Conservation (phyloP, 1,140 invertebrate genomes). For the Bombyx mandarina region DNA sequence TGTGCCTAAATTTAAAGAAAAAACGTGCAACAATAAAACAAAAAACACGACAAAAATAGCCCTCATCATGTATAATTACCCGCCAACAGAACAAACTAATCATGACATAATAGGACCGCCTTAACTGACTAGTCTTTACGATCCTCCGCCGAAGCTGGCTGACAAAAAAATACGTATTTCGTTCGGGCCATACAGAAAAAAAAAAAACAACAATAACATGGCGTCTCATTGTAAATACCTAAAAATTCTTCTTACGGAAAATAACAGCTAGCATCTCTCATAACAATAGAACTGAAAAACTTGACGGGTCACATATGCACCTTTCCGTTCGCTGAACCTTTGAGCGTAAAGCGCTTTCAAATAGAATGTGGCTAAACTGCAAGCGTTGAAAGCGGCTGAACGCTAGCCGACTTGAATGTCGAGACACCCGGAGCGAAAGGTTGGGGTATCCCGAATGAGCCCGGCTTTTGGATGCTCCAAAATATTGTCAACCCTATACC, state of each 20-base stretch:
- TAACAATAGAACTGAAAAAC: constrained; percentile 50
- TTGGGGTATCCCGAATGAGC: constrained; percentile 30
- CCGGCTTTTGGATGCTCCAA: constrained; percentile 27
- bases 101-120: constrained; percentile 41
- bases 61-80: constrained; percentile 38
- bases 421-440: constrained; percentile 44
- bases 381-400: constrained; percentile 17
- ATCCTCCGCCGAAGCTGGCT: constrained; percentile 18
- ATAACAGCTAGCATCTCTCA: constrained; percentile 9
- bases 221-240: constrained; percentile 42
- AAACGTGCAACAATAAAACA: constrained; percentile 17
- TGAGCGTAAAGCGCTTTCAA: constrained; percentile 31
- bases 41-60: background rate
- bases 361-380: constrained; percentile 1
- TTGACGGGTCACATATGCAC: constrained; percentile 28
- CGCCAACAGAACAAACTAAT: constrained; percentile 23
- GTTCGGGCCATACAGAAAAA: background rate
- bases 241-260: constrained; percentile 18
- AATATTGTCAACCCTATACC: constrained; percentile 5
- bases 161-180: constrained; percentile 22
- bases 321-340: constrained; percentile 22
- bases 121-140: constrained; percentile 29
- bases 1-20: background rate
- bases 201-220: constrained; percentile 20
- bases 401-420: constrained; percentile 23